Conservation (phyloP, 2,888 invertebrate species). For the Digitonthophagus gazella region DNA sequence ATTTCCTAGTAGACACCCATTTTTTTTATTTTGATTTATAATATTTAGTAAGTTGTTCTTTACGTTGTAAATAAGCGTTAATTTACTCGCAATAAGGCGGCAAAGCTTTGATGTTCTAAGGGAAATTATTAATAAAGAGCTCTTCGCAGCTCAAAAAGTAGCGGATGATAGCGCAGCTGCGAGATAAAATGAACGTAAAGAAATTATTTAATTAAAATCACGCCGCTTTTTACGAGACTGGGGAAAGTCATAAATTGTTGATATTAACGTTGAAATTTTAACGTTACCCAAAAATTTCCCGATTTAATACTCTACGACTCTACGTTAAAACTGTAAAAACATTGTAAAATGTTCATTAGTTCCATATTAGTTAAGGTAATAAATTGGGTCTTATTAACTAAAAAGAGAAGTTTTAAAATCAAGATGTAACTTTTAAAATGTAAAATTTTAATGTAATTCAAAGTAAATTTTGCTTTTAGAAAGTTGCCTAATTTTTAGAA, state of each 20-base stretch:
- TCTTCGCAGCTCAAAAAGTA: neutral
- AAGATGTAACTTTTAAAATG: too few species aligned
- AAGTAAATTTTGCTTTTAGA: too few species aligned
- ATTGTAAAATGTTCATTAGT: too few species aligned
- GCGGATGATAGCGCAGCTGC: neutral
- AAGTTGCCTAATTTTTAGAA: too few species aligned
- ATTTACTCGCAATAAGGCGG: neutral
- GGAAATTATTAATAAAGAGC: neutral
- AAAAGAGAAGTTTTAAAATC: too few species aligned
- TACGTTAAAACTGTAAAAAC: too few species aligned
- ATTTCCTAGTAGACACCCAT: neutral
- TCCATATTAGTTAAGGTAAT: too few species aligned
- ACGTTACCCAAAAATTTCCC: too few species aligned
- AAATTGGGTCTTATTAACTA: too few species aligned
- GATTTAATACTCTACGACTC: too few species aligned
- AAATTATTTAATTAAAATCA: neutral
- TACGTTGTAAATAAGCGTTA: neutral
- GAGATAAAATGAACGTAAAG: neutral
- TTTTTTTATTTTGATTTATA: neutral
- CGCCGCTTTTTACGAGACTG: neutral
- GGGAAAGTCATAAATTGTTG: neutral
- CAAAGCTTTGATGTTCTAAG: neutral
- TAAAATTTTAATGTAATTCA: too few species aligned
- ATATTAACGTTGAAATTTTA: neutral
- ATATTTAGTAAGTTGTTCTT: neutral